Base-by-base conservation (phyloP, 1,140 invertebrate species). In the Ctenoplectra terminalis region DNA sequence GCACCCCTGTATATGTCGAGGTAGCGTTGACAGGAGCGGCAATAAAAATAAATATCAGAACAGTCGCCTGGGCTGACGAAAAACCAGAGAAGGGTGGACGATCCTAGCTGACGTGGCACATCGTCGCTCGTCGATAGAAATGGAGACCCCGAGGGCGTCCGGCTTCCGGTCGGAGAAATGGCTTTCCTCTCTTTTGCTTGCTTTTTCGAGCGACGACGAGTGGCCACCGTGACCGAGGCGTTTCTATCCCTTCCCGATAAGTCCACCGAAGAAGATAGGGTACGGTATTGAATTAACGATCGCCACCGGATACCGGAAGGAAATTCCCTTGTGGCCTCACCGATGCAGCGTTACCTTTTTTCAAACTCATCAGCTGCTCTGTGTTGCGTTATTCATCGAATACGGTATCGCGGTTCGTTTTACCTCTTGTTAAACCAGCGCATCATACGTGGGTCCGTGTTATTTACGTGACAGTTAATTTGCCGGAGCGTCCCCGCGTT, bases 141-240 rank as follows among this genome's bases (percentile, higher is more conserved):
- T 48, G 60, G 80, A 77, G 85, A 85, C 89, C 88, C 82, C 54
- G 56, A 58, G 82, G 75, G 74, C 86, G 80, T 87, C 88, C 86
- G 82, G 85, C 86, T 91, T 91, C 90, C 90, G 90, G 85, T 85
- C 71, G 80, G 86, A 80, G 85, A 90, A 91, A 90, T 86, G 83
- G 85, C 76, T 88, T 87, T 81, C 56, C 60, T 64, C 81, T 72
- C 70, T 66, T 58, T 73, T n/a, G n/a, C 20, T 84, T 56, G 54
- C 48, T 72, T 82, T 87, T 64, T 69, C 83, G 54, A 46, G 50
- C 75, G 40, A 37, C 76, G 31, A 87, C 81, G 71, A 88, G 79
- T 85, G 63, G 76, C 69, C 74, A 58, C 61, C 78, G 84, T 79
- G 74, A 80, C 81, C 77, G 83, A 83, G 80, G 82, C 84, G 87